phyloP scores from a whole-genome alignment of 2,888 invertebrate genomes.

The Mesochorus sp. region DNA sequence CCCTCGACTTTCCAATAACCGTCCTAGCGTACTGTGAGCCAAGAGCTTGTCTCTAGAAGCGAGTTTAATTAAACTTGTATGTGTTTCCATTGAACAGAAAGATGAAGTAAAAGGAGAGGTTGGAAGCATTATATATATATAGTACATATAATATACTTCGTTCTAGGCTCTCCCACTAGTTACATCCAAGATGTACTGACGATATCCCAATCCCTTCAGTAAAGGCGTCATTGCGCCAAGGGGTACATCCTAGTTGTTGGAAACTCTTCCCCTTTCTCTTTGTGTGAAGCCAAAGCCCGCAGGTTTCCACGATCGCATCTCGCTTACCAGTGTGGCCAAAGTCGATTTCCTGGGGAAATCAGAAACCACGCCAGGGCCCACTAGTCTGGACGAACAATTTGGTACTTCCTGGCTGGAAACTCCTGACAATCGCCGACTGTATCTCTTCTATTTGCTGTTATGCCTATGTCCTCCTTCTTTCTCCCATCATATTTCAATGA shows the following conservation, averaged over 20 bases:
- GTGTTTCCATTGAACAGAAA: constrained; percentile 57
- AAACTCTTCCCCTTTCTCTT: constrained; percentile 21
- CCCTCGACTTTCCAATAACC: constrained; percentile 42
- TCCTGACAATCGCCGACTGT: constrained; percentile 3
- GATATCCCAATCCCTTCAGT: constrained; percentile 44
- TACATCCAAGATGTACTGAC: constrained; percentile 46
- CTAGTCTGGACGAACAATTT: constrained; percentile 42
- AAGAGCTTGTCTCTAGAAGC: constrained; percentile 40
- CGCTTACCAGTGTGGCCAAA: constrained; percentile 25
- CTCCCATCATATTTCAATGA: not conserved
- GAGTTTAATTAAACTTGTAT: constrained; percentile 75
- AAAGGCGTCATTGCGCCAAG: constrained; percentile 40
- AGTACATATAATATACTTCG: constrained; percentile 8
- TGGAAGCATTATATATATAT: not conserved
- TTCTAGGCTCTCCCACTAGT: constrained; percentile 10
- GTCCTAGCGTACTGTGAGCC: constrained; percentile 30
- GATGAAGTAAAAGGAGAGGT: constrained; percentile 16
- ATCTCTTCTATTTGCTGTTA: not conserved
- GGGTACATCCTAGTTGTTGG: constrained; percentile 54
- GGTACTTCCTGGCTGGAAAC: constrained; percentile 12
- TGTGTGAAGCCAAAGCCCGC: constrained; percentile 22
- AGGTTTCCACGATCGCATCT: constrained; percentile 50
- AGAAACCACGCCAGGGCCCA: not conserved
- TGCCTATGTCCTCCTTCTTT: not conserved
- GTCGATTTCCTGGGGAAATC: constrained; percentile 56